Conservation (phyloP, 2,113 vertebrate genomes). For the Paracanthobrama guichenoti region DNA sequence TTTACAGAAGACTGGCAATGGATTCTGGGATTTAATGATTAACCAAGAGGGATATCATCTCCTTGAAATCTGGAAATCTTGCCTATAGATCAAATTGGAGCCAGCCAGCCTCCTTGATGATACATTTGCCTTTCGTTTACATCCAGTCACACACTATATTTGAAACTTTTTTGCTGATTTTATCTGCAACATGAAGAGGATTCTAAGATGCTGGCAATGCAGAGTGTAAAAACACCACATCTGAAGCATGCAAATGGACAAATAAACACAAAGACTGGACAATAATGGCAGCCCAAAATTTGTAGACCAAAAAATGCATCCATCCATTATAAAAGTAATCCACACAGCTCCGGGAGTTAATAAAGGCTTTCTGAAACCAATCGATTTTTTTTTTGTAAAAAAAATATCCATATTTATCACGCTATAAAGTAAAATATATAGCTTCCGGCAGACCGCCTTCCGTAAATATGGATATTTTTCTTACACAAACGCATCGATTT, state of each 20-base stretch:
- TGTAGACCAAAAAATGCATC: no score
- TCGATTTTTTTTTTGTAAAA: no score
- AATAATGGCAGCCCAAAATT: neutral
- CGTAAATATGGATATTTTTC: no score
- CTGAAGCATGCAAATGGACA: neutral
- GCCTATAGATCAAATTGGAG: constrained; percentile 31
- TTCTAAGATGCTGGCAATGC: neutral
- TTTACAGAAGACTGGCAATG: constrained; percentile 78
- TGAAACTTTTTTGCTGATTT: neutral
- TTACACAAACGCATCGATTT: no score
- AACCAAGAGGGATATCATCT: constrained; percentile 74
- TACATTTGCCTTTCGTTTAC: constrained; percentile 17
- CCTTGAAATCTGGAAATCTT: constrained; percentile 43
- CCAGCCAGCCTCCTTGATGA: neutral
- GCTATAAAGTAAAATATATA: no score
- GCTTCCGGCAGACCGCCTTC: no score
- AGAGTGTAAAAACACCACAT: neutral
- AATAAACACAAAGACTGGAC: neutral
- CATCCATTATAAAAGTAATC: no score
- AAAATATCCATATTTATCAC: no score
- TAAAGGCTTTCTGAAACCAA: no score
- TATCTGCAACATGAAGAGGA: neutral
- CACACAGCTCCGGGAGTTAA: no score
- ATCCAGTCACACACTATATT: neutral
- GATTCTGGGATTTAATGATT: constrained; percentile 82